Evolutionary conservation across 2,888 invertebrate genomes (phyloP), one percentile per base, ranked within the genome.

Genomic region (Balanococcus diminutus): DNA sequence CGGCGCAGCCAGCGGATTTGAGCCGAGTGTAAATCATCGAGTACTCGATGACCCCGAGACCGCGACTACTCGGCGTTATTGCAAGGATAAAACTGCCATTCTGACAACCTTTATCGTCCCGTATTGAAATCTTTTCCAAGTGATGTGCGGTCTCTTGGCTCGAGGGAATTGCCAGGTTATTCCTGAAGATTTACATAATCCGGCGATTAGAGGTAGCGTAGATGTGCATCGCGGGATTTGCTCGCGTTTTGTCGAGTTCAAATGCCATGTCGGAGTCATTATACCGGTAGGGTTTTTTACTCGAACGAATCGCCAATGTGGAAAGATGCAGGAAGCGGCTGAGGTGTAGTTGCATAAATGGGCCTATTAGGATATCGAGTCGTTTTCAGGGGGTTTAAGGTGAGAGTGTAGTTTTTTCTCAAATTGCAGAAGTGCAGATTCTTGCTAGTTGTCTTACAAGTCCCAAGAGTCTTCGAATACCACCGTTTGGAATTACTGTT

Each of bases 91-190:
- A 61, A 25, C 25, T 11, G 25, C 61, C 6, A 46, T n/a, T 46
- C 46, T n/a, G 61, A 22, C 61, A 61, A 61, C 61, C 22, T 46
- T 61, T 61, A 61, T 61, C 22, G 25, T 8, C 25, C 25, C 61
- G 61, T 61, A 61, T 61, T 61, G 61, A 61, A 61, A 61, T 61
- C 61, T 61, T 61, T 61, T 61, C 22, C 61, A 11, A 61, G n/a
- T 42, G 46, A 46, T 46, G 46, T n/a, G 46, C 46, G 46, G n/a
- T 46, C 16, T 46, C 16, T 46, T 46, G 46, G 61, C 61, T 61
- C 61, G 1, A 25, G 61, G 61, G 61, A 61, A 14, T 61, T 61
- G 61, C 9, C 8, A 25, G 61, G 22, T 61, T 61, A 61, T 61
- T 25, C 22, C 6, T 2, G 25, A 61, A 9, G 2, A 61, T 61